phyloP scores from a whole-genome alignment of 2,888 invertebrate species.

The Emmelina monodactyla region DNA sequence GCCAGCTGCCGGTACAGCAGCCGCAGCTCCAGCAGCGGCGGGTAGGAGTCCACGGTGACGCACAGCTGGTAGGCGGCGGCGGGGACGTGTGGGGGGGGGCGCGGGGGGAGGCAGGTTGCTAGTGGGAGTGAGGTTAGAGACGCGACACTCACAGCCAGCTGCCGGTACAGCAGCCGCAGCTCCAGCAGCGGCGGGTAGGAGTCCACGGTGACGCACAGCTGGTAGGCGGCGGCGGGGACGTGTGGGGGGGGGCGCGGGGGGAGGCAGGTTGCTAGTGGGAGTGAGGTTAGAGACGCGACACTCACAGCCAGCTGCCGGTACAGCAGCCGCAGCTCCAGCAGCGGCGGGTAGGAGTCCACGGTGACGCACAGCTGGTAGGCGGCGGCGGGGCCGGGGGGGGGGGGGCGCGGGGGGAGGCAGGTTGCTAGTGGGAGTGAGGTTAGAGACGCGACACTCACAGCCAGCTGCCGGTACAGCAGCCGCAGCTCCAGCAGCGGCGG shows the following conservation, averaged over 20 bases:
- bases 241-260: slow-evolving; percentile 75
- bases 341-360: slow-evolving; percentile 76
- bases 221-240: slow-evolving; percentile 71
- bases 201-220: slow-evolving; percentile 74
- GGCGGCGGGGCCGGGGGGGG: slow-evolving; percentile 69
- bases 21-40: slow-evolving; percentile 73
- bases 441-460: too few species aligned
- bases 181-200: slow-evolving; percentile 77
- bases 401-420: slow-evolving; percentile 73
- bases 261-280: too few species aligned
- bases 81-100: slow-evolving; percentile 73
- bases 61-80: slow-evolving; percentile 72
- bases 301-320: slow-evolving; percentile 73
- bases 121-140: too few species aligned
- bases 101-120: too few species aligned
- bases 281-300: too few species aligned
- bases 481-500: slow-evolving; percentile 75
- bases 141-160: slow-evolving; percentile 71
- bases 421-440: too few species aligned
- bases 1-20: slow-evolving; percentile 73
- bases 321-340: slow-evolving; percentile 73
- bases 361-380: slow-evolving; percentile 74
- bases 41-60: slow-evolving; percentile 77
- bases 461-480: slow-evolving; percentile 72
- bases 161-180: slow-evolving; percentile 72